Evolutionary conservation across 2,888 invertebrate species (phyloP), one percentile per base, ranked within the genome.

Genomic region (Resseliella maxima): DNA sequence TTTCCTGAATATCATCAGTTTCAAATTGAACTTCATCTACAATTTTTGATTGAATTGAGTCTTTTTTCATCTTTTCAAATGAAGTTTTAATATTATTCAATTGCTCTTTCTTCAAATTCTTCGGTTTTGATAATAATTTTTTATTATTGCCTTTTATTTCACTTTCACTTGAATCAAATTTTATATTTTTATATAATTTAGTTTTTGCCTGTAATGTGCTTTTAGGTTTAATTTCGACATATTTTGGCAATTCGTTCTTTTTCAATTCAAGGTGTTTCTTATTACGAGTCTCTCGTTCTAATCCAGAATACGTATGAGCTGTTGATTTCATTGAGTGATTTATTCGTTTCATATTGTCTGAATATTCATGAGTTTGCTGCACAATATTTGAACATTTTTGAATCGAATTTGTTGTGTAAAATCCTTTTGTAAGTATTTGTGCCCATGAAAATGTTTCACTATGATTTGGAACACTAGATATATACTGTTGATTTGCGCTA

Each of bases 351-450:
- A 15, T 38, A 36, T 36, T 35, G 5, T 81, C 81, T 36, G 5
- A 6, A 36, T 6, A 6, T 18, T 24, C 6, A n/a, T 24, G 21
- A 38, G 8, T 83, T 83, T 83, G 36, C 18, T 83, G 38, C 12
- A 8, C n/a, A 2, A 38, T 6, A 36, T n/a, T 38, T 38, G n/a
- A n/a, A 12, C 38, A 83, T 38, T 83, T 83, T 83, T 91, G 91
- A 85, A 91, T 90, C 86, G 92, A 89, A 88, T 92, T 89, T 90
- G 90, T 91, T 92, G 93, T 93, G 87, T 88, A 91, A 81, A 95
- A 92, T 50, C 95, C 95, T 87, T 94, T 93, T 64, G 94, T 93
- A 88, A 95, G 91, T 89, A 95, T 94, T 91, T 94, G 94, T 1
- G 95, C 95, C 89, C 95, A 95, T 0, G 95, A 95, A 88, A 94